Evolutionary conservation across 2,797 vertebrate genomes (phyloP).

Genomic region (Neostethus bicornis): DNA sequence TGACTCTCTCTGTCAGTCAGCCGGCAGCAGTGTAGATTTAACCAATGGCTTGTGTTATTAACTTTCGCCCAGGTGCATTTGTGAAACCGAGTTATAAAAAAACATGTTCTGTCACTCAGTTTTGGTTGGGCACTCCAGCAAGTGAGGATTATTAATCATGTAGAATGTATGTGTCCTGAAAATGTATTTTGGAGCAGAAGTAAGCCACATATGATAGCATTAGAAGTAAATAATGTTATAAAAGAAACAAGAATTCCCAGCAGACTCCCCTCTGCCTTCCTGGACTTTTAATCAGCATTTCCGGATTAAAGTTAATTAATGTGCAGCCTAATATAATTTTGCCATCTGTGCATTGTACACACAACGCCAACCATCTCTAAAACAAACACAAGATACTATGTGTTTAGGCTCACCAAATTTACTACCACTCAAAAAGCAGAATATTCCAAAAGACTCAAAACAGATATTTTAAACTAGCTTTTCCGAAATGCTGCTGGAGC

Average conservation of each 20-base stretch:
- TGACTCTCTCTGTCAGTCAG: not conserved
- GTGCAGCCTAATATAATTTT: no score
- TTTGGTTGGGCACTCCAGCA: not conserved
- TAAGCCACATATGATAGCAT: no score
- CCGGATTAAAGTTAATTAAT: not conserved
- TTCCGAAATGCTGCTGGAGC: no score
- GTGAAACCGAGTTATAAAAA: not conserved
- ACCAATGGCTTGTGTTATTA: not conserved
- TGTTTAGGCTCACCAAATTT: no score
- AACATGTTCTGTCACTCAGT: not conserved
- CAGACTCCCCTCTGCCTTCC: not conserved
- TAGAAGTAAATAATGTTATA: no score
- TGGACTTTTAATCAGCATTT: not conserved
- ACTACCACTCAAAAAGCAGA: no score
- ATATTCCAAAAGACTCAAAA: not conserved
- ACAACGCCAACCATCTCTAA: no score
- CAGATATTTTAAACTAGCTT: no score
- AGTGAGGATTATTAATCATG: not conserved
- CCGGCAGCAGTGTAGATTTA: slow-evolving; percentile 3
- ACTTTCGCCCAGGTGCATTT: not conserved
- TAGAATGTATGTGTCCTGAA: not conserved
- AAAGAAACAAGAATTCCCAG: no score
- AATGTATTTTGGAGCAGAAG: no score
- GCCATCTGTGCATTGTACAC: no score
- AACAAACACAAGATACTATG: no score